Base-by-base conservation (phyloP, 2,888 invertebrate species). In the Periphyllus acericola region DNA sequence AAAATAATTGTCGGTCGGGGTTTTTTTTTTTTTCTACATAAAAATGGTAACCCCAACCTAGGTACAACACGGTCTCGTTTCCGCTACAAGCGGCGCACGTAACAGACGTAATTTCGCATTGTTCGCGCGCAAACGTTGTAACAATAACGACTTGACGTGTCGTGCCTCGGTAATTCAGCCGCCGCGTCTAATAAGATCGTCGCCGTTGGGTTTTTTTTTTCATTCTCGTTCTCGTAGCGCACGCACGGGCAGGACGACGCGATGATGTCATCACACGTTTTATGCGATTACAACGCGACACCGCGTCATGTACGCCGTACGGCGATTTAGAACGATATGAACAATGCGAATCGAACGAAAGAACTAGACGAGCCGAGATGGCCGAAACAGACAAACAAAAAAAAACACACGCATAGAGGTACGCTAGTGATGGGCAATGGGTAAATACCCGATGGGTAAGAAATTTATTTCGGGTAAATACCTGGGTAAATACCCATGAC, bases 81-180 rank as follows among this genome's bases (percentile, higher is more conserved):
- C 25, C 60, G 60, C 25, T 60, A 5, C 8, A 11, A 21, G 60
- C 3, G 21, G 21, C 1, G 25, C 5, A 6, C 60, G 60, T 60
- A 55, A 68, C 3, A 32, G 55, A 79, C 60, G 34, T 14, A 55
- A 79, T 79, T 52, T 79, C 6, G 55, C 34, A 79, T 79, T 79
- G 79, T 79, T 55, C 14, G 34, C 78, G 29, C 36, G 21, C 6
- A 36, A 8, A 55, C 21, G 25, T 78, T 55, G 55, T 21, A 52
- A 55, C 79, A 34, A 25, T 32, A 29, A 76, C 40, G 32, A 17
- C 11, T 78, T 9, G 78, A 78, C 78, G 52, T 55, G 52, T 52
- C 78, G 52, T 32, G 52, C 46, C 46, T 46, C 46, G 46, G 76
- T 52, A 52, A 68, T 4, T 52, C 78, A 29, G 75, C 36, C 75